These are phyloP conservation scores for Ethmia dodecea DNA, from an alignment of 2,888 invertebrate genomes.

Conservation along the genomic window DNA sequence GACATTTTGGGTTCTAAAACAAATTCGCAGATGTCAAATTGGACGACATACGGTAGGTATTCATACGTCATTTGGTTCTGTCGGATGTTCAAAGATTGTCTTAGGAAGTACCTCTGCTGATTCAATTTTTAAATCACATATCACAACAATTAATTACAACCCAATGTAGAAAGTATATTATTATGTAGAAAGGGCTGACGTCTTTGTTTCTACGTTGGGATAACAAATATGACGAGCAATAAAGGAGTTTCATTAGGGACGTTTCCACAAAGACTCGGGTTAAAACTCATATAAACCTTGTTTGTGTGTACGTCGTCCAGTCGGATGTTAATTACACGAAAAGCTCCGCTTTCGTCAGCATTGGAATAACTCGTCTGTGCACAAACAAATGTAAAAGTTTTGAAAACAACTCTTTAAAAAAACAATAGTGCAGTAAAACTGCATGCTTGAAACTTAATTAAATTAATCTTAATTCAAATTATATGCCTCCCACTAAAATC, in stretches of 20 bases:
- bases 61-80: too few species aligned
- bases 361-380: slow-evolving; percentile 66
- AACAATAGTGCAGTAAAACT: neutral
- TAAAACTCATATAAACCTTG: slow-evolving; percentile 38
- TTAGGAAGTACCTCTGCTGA: too few species aligned
- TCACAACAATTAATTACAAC: too few species aligned
- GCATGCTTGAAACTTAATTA: neutral
- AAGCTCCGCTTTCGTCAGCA: slow-evolving; percentile 54
- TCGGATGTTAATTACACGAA: slow-evolving; percentile 38
- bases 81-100: too few species aligned
- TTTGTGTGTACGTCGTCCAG: slow-evolving; percentile 41
- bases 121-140: too few species aligned
- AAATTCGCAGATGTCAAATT: too few species aligned
- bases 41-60: too few species aligned
- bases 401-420: slow-evolving; percentile 4
- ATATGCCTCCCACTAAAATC: too few species aligned
- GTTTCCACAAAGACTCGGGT: slow-evolving; percentile 15
- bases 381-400: slow-evolving; percentile 35
- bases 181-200: too few species aligned
- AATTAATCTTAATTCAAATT: too few species aligned
- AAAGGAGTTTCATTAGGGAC: slow-evolving; percentile 16
- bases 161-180: too few species aligned
- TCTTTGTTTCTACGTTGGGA: slow-evolving; percentile 1
- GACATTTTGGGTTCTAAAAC: too few species aligned
- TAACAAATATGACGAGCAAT: slow-evolving; percentile 7